A percentile compares a stretch with the other conserved stretches of the same genome.
phyloP scores from a whole-genome alignment of 2,113 vertebrate genomes.

The Sceloporus tristichus region DNA sequence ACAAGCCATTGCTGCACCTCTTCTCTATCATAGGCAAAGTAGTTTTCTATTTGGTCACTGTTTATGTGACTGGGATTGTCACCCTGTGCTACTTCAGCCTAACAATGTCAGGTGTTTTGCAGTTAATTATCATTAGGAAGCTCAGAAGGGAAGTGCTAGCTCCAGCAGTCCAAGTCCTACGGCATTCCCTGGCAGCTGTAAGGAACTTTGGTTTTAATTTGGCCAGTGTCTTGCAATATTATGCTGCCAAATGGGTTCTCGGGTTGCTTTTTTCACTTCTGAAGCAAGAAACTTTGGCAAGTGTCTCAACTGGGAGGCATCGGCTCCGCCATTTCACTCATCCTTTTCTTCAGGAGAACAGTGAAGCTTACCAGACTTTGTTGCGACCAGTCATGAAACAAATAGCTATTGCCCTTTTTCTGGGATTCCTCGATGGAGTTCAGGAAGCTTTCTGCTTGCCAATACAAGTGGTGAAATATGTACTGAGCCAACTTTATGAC shows the following conservation, averaged over 20 bases:
- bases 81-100: conserved; percentile 19
- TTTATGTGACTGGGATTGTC: conserved; percentile 16
- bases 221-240: background rate
- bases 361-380: conserved; percentile 1
- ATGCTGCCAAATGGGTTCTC: background rate
- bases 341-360: background rate
- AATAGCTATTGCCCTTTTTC: conserved; percentile 12
- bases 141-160: background rate
- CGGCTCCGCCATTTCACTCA: background rate
- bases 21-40: background rate
- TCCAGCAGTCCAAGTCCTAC: background rate
- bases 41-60: background rate
- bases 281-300: background rate
- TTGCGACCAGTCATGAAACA: conserved; percentile 10
- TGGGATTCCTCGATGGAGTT: conserved; percentile 28
- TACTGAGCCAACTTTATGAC: background rate
- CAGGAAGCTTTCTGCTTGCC: background rate
- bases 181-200: background rate
- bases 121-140: conserved; percentile 18
- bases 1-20: background rate
- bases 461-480: background rate
- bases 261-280: background rate
- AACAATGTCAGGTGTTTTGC: background rate
- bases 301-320: background rate
- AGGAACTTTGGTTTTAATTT: background rate